These are phyloP conservation scores for Stenichneumon culpator DNA, from an alignment of 2,888 invertebrate genomes.

Conservation along the genomic window DNA sequence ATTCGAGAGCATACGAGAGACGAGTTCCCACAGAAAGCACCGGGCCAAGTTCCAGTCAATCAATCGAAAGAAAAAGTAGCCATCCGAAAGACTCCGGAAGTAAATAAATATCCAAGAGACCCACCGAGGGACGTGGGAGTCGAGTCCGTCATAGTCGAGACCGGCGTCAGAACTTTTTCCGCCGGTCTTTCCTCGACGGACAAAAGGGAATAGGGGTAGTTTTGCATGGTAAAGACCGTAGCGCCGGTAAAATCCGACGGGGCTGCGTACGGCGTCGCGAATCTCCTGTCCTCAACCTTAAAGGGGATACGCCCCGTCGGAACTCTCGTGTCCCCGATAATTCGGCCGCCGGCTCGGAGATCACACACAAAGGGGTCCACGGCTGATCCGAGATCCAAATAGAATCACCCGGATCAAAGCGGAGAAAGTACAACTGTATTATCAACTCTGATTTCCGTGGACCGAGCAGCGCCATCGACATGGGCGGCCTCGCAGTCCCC, in stretches of 20 bases:
- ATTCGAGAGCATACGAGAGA: too few relatives aligned
- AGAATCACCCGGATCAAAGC: constrained; percentile 64
- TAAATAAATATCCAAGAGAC: constrained; percentile 76
- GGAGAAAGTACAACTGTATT: constrained; percentile 39
- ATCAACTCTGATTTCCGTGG: constrained; percentile 56
- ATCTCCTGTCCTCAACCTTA: constrained; percentile 36
- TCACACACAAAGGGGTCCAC: constrained; percentile 39
- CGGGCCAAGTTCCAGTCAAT: not conserved
- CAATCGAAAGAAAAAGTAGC: not conserved
- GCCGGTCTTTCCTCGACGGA: constrained; percentile 68
- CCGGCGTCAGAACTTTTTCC: constrained; percentile 74
- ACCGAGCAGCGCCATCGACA: not conserved
- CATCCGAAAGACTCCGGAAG: constrained; percentile 49
- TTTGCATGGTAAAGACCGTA: constrained; percentile 78
- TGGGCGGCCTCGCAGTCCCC: constrained; percentile 16
- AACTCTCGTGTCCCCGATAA: constrained; percentile 53
- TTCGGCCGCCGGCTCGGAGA: constrained; percentile 36
- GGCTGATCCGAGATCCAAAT: constrained; percentile 58
- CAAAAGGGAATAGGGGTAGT: constrained; percentile 74
- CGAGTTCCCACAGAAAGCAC: too few relatives aligned
- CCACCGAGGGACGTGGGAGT: constrained; percentile 17
- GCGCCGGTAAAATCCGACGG: constrained; percentile 22
- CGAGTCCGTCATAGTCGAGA: not conserved
- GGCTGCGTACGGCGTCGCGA: not conserved
- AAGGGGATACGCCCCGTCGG: constrained; percentile 53